Percentiles rank a stretch among this genome's conserved stretches.
Evolutionary conservation across 2,888 invertebrate genomes (phyloP).

Genomic region (Phortica okadai): DNA sequence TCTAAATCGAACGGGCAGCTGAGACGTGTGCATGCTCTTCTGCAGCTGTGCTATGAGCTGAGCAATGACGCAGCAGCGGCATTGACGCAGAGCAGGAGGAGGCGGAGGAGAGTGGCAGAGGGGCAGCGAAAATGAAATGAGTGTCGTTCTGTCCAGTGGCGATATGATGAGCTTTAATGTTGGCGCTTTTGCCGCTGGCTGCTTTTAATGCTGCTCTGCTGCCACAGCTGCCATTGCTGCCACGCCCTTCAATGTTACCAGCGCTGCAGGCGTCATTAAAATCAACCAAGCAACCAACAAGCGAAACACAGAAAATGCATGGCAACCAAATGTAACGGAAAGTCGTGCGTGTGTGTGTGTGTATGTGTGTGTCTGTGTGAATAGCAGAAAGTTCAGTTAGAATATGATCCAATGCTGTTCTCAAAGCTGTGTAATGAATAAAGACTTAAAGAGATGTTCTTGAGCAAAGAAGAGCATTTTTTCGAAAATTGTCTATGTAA

Average conservation of each 20-base stretch:
- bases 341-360: background rate
- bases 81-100: background rate
- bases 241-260: background rate
- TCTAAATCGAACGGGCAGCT: constrained; percentile 29
- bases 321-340: background rate
- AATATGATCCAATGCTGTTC: too few species aligned
- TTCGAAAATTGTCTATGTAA: too few species aligned
- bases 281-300: background rate
- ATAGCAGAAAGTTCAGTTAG: background rate
- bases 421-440: too few species aligned
- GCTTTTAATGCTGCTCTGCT: too few species aligned
- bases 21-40: background rate
- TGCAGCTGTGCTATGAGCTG: background rate
- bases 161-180: too few species aligned
- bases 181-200: too few species aligned
- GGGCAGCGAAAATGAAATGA: background rate
- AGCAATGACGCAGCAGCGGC: background rate
- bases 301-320: background rate
- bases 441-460: too few species aligned
- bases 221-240: too few species aligned
- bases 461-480: too few species aligned
- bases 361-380: background rate
- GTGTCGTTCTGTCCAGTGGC: background rate
- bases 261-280: constrained; percentile 2
- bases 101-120: background rate